Base-by-base conservation (phyloP, 2,888 invertebrate species). In the Tipula vernalis region DNA sequence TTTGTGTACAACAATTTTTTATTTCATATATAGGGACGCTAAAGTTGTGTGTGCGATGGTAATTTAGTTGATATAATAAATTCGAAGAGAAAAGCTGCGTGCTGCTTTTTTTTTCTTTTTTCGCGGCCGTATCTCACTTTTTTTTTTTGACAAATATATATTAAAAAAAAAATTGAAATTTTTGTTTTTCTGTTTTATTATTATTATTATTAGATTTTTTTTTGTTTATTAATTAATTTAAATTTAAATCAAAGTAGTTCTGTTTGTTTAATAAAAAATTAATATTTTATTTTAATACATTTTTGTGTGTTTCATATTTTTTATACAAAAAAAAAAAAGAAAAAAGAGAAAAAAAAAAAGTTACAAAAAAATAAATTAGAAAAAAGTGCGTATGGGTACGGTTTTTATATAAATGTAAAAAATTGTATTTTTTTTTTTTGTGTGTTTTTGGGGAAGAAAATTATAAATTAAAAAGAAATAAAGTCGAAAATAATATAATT, bases 11-110 rank as follows among this genome's bases (percentile, higher is more conserved):
- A 71, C 28, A 71, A 18, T 71, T 71, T 51, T 71, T 71, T 71
- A n/a, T 71, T 71, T 71, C 71, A 28, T 71, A 28, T 28, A 71
- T 84, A 84, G 84, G 84, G 84, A 39, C 84, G 36, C 39, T 84
- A 84, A 39, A 84, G 86, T 86, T 85, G 87, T 87, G 86, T 86
- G 86, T 86, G 86, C 86, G 44, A 86, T 71, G 39, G 86, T 88
- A 88, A 88, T 89, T 90, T 89, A 90, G 90, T 91, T 86, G 87
- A 87, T 86, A 90, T 90, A 90, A 90, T 90, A 90, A 90, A 90
- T 90, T 90, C 90, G 90, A 89, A 90, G 90, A 89, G 90, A 90
- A 90, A 90, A 90, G 90, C 90, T 89, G 89, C 88, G 88, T 88
- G 89, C 88, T 88, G 89, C 88, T 88, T 89, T 88, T 89, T 89